Evolutionary conservation across 2,113 vertebrate genomes (phyloP).

Genomic region (Acanthochromis polyacanthus): DNA sequence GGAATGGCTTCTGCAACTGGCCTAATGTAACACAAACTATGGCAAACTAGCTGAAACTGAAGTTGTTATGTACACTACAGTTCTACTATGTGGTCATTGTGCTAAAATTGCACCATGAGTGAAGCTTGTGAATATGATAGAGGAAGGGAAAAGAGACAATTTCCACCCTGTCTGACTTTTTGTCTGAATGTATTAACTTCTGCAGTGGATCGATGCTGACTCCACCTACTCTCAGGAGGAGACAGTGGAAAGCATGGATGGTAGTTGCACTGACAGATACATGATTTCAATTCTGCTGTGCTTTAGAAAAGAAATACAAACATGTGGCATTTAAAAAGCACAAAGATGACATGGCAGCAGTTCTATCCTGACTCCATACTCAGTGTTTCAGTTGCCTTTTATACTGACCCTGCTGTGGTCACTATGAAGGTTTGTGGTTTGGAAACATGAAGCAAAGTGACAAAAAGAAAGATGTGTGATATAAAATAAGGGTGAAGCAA

Average conservation of each 20-base stretch:
- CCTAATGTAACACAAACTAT: neutral
- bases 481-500: neutral
- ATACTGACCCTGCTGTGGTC: neutral
- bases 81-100: too few relatives aligned
- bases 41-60: neutral
- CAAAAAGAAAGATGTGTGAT: too few relatives aligned
- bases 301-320: neutral
- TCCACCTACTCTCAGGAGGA: neutral
- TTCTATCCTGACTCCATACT: neutral
- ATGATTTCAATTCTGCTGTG: neutral
- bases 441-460: too few relatives aligned
- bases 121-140: neutral
- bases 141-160: neutral
- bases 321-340: too few relatives aligned
- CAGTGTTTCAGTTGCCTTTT: neutral
- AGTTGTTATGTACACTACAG: too few relatives aligned
- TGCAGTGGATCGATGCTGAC: neutral
- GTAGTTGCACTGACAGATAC: constrained; percentile 14
- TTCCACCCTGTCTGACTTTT: neutral
- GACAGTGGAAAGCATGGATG: neutral
- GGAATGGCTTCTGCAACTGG: neutral
- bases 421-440: neutral
- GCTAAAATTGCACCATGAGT: neutral
- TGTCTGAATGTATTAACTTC: neutral
- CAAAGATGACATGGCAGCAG: constrained; percentile 13